A percentile compares a stretch with the other conserved stretches of the same genome.
These are phyloP conservation scores for Serripes groenlandicus DNA, from an alignment of 2,888 invertebrate species.

Conservation along the genomic window DNA sequence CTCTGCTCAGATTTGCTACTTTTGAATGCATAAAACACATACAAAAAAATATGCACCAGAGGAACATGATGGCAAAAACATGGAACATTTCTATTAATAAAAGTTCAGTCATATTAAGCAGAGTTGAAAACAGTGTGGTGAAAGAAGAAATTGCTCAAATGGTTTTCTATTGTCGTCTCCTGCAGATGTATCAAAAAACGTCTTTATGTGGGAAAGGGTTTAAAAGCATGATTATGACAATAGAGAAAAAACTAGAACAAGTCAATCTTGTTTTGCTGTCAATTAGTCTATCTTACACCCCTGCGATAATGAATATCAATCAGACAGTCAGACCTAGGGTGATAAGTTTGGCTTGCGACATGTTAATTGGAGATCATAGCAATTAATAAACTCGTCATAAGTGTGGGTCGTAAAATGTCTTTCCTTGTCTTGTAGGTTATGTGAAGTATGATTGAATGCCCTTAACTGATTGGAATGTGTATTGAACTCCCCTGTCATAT, in stretches of 20 bases:
- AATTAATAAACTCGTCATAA: conserved; percentile 21
- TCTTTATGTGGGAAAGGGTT: too few species aligned
- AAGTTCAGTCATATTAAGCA: too few species aligned
- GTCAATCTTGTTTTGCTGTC: conserved; percentile 9
- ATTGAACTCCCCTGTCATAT: too few species aligned
- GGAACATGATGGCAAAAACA: too few species aligned
- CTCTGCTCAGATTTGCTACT: too few species aligned
- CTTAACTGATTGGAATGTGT: background rate
- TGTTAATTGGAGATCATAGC: conserved; percentile 18
- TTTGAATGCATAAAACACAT: too few species aligned
- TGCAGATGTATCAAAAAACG: too few species aligned
- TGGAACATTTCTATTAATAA: too few species aligned
- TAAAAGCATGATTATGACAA: background rate
- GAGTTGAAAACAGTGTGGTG: too few species aligned
- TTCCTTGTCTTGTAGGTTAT: background rate
- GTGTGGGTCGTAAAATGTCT: background rate
- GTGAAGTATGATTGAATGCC: conserved; percentile 1
- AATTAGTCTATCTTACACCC: background rate
- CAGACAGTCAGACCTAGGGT: conserved; percentile 15
- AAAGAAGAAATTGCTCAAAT: too few species aligned
- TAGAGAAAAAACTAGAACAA: background rate
- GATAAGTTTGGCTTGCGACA: conserved; percentile 14
- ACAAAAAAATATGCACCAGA: too few species aligned
- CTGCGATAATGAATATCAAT: conserved; percentile 19
- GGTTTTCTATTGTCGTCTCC: too few species aligned